phyloP scores from a whole-genome alignment of 2,113 vertebrate genomes.

The Hassar affinis region DNA sequence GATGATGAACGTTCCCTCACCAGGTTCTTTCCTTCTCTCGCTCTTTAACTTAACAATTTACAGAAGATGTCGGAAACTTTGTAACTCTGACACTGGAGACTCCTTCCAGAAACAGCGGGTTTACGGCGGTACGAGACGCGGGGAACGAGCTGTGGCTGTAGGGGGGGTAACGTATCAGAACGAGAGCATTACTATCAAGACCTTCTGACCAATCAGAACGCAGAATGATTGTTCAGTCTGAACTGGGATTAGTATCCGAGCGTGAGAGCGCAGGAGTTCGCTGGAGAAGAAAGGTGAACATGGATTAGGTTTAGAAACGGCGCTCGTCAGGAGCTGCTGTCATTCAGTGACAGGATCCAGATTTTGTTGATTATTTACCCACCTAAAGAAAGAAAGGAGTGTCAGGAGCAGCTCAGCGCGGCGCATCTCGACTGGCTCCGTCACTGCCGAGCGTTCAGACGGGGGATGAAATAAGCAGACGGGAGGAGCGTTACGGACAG shows the following conservation, averaged over 20 bases:
- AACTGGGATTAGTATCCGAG: slow-evolving; percentile 33
- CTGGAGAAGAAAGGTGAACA: slow-evolving; percentile 32
- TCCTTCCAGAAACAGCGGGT: too few relatives aligned
- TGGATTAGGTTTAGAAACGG: slow-evolving; percentile 19
- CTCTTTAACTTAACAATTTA: too few relatives aligned
- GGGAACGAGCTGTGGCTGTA: too few relatives aligned
- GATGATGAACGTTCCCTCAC: too few relatives aligned
- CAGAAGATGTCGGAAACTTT: too few relatives aligned
- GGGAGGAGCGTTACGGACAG: slow-evolving; percentile 51
- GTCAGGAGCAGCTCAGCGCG: slow-evolving; percentile 24
- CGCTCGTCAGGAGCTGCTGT: slow-evolving; percentile 39
- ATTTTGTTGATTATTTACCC: slow-evolving; percentile 54
- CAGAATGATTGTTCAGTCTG: background rate
- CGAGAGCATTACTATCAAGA: too few relatives aligned
- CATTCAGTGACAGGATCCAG: slow-evolving; percentile 43
- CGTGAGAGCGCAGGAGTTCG: background rate
- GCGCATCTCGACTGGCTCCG: slow-evolving; percentile 43
- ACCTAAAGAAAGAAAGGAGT: slow-evolving; percentile 1
- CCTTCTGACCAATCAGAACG: background rate
- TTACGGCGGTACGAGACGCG: too few relatives aligned
- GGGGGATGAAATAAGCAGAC: slow-evolving; percentile 18
- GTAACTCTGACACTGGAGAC: too few relatives aligned
- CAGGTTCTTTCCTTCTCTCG: too few relatives aligned
- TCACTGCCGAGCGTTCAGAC: slow-evolving; percentile 46
- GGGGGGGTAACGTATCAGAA: too few relatives aligned